Evolutionary conservation across 2,888 invertebrate genomes (phyloP), one percentile per base, ranked within the genome.

Genomic region (Antheraea yamamai): DNA sequence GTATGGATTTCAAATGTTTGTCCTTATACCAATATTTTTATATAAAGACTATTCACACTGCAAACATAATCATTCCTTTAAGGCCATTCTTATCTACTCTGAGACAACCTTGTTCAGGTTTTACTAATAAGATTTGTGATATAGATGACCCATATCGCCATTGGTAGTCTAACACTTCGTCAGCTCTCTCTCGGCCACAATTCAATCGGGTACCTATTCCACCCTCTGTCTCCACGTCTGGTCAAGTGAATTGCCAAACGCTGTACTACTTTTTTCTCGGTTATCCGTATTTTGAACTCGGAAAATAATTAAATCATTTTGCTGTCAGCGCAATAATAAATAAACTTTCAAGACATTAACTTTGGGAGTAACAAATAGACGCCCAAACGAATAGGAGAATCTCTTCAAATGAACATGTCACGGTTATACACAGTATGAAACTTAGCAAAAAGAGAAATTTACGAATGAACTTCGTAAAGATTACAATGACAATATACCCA

Each of bases 401-500:
- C 2, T 2, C 39, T n/a, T n/a, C 0, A 35, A 39, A 23, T 0
- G 2, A 39, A 23, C 39, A n/a, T 61, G 10, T 10, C 23, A 23
- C 20, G 20, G n/a, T 39, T 70, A 10, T 70, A 23, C 39, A 39
- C 39, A 8, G 1, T n/a, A 39, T n/a, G n/a, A 39, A 79, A 80
- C 78, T 61, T 55, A 70, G 16, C 26, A 73, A 55, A 75, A 66
- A 71, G 23, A 35, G 71, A 66, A 75, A 4, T 30, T 30, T 30
- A 66, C 30, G 79, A 78, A 81, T 79, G 73, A 74, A 78, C 72
- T 79, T 78, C 78, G 71, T 80, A 78, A 80, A 79, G 80, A 80
- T 84, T 83, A 85, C 79, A 79, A 81, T 79, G 82, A 84, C 78
- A 85, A 82, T 82, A 77, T 83, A 82, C 80, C 47, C 78, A 81